Base-by-base conservation (phyloP, 2,113 vertebrate genomes). In the Diglossa brunneiventris region DNA sequence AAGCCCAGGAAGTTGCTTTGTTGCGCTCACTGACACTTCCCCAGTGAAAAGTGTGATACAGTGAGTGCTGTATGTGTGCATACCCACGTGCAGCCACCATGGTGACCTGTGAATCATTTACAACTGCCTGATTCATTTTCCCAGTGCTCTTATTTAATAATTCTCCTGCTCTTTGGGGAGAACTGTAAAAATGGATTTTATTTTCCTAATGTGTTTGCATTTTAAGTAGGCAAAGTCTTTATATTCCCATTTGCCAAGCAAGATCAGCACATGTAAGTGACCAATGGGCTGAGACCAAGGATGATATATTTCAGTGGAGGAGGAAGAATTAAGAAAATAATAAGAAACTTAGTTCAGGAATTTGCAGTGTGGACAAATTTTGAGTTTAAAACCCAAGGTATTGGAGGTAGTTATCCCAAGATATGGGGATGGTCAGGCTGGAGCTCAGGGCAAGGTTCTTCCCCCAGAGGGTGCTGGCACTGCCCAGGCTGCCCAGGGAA, bases 201-300 rank as follows among this genome's bases (percentile, higher is more conserved):
- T 91, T 96, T 95, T 94, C 56, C 83, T 96, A 44, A 89, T 31
- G 61, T 42, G 24, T 33, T 92, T 90, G 84, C 72, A 83, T 95
- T 89, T 90, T 64, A 84, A 91, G 46, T 89, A 62, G 50, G 62
- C 72, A 14, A 69, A 73, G 41, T 56, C 74, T 79, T 79, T 76
- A 76, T 85, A 46, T 80, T 87, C 44, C 46, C 35, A 6, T 83
- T 93, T 88, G 50, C 68, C 50, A 80, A 70, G 77, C 90, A 58
- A 66, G 50, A 44, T 91, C 70, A 73, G 75, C 67, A 52, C 47
- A 21, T 86, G 53, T 55, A 66, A 86, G 39, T 74, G 72, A 70
- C 80, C 68, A 49, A 1, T 56, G 75, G 78, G 30, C 78, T 94
- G 69, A 84, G 73, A 89, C 56, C 81, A 78, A 37, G 62, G 39